Evolutionary conservation across 2,797 vertebrate species (phyloP).

Genomic region (Muraenolepis orangiensis): DNA sequence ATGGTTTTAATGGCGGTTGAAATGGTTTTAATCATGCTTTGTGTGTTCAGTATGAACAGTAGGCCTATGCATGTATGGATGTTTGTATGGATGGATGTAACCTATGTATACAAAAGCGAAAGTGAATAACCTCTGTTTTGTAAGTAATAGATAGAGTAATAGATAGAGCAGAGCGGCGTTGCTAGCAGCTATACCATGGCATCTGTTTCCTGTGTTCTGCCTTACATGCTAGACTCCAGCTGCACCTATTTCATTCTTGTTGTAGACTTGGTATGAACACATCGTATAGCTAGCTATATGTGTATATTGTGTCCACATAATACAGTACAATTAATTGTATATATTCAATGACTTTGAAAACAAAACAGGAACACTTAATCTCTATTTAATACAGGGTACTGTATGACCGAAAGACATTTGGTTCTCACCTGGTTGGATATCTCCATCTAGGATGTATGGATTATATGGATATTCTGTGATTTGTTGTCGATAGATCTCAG

Average conservation of each 20-base stretch:
- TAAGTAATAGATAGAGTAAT: constrained; percentile 68
- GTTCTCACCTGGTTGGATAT: constrained; percentile 86
- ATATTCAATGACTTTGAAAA: neutral
- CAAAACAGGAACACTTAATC: neutral
- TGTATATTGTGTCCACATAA: neutral
- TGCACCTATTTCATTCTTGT: constrained; percentile 55
- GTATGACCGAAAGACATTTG: constrained; percentile 25
- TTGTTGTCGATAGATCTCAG: constrained; percentile 87
- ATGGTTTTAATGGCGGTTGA: too few species aligned
- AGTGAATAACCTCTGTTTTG: constrained; percentile 54
- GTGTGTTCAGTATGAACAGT: too few species aligned
- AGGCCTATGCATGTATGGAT: too few species aligned
- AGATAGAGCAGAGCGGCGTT: constrained; percentile 42
- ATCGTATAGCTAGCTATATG: neutral
- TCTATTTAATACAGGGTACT: neutral
- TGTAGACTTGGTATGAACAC: neutral
- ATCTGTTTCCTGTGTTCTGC: constrained; percentile 83
- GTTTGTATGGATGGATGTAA: neutral
- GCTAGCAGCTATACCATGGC: constrained; percentile 74
- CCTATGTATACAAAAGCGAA: constrained; percentile 44
- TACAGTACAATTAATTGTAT: neutral
- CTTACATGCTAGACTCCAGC: constrained; percentile 60
- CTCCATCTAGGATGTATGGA: constrained; percentile 88
- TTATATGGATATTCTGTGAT: constrained; percentile 83
- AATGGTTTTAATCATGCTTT: too few species aligned